Conservation (phyloP, 2,113 vertebrate species). For the Corythaixoides concolor region DNA sequence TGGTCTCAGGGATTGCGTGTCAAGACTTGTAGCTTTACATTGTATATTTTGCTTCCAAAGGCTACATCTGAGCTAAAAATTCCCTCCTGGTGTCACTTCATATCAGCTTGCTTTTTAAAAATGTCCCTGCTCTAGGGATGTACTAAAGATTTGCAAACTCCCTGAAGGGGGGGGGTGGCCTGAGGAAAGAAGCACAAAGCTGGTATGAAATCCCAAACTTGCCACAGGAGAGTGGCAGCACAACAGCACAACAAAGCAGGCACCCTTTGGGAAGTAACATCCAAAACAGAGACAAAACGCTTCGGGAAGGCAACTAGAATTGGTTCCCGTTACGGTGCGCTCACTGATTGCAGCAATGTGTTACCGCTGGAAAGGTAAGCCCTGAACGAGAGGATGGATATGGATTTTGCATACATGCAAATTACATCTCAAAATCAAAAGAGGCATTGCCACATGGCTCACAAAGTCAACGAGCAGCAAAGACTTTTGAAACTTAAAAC, state of each 20-base stretch:
- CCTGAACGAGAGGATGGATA: rapidly evolving
- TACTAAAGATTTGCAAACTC: not conserved
- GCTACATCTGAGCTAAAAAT: not conserved
- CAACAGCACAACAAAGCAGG: not conserved
- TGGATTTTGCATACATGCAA: not conserved
- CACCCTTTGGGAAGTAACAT: not conserved
- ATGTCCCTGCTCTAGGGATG: rapidly evolving
- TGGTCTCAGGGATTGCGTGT: not conserved
- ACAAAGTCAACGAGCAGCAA: not conserved
- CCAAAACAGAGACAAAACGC: not conserved
- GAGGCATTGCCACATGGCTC: rapidly evolving
- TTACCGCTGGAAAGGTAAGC: not conserved
- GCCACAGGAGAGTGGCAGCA: not conserved
- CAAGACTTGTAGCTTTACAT: not conserved
- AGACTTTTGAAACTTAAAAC: not conserved
- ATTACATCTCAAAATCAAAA: not conserved
- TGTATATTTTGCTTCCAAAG: not conserved
- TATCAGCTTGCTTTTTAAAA: not conserved
- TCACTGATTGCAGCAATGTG: not conserved
- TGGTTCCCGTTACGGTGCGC: rapidly evolving
- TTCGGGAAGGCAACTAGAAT: rapidly evolving
- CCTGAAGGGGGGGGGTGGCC: not conserved
- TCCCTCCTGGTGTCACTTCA: not conserved
- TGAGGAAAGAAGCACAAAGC: not conserved
- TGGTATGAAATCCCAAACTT: not conserved